These are phyloP conservation scores for Drosophila repletoides DNA, from an alignment of 1,140 invertebrate species.

Conservation along the genomic window DNA sequence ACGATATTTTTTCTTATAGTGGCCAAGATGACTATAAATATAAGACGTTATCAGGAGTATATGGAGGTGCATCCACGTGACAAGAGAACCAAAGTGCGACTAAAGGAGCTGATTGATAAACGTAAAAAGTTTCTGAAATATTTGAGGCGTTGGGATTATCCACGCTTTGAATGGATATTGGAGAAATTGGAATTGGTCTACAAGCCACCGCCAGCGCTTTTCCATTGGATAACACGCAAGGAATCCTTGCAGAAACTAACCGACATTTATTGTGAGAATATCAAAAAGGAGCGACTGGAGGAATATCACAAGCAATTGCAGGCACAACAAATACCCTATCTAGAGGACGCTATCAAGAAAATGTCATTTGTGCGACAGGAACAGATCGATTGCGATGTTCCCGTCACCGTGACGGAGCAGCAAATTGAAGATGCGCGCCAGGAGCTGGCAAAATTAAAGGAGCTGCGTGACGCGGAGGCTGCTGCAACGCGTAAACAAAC, in stretches of 20 bases:
- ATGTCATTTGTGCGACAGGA: conserved; percentile 88
- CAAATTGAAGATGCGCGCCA: conserved; percentile 85
- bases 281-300: conserved; percentile 86
- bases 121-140: conserved; percentile 88
- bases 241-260: conserved; percentile 87
- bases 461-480: conserved; percentile 43
- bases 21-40: conserved; percentile 84
- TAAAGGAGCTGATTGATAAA: conserved; percentile 89
- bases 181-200: conserved; percentile 91
- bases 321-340: conserved; percentile 87
- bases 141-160: conserved; percentile 89
- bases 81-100: conserved; percentile 83
- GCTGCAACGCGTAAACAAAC: conserved; percentile 45
- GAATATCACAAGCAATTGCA: conserved; percentile 86
- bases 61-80: conserved; percentile 84
- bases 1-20: conserved; percentile 72
- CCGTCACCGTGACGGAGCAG: conserved; percentile 86
- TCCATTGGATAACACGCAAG: conserved; percentile 86
- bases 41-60: conserved; percentile 84
- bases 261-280: conserved; percentile 86
- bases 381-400: conserved; percentile 86
- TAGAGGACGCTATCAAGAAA: conserved; percentile 85
- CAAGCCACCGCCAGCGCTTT: conserved; percentile 85
- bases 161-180: conserved; percentile 93
- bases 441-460: conserved; percentile 83